Conservation (phyloP, 2,888 invertebrate genomes). For the Leptinotarsa juncta region DNA sequence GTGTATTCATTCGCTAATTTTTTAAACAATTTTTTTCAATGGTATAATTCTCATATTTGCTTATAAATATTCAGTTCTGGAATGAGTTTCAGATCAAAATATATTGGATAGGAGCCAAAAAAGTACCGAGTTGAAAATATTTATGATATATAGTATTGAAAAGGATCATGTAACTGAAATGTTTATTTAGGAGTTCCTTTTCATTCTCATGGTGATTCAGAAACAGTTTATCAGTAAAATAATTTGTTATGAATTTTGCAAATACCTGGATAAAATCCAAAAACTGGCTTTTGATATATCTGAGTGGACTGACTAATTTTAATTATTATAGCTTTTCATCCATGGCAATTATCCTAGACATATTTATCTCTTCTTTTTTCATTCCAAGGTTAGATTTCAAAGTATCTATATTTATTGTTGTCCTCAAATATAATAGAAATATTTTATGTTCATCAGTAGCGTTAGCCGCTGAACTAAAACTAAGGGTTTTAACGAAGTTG, state of each 20-base stretch:
- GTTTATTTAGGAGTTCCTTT: not conserved
- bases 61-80: too few species aligned
- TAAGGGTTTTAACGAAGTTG: constrained; percentile 31
- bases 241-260: not conserved
- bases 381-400: too few species aligned
- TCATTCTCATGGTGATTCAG: not conserved
- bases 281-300: not conserved
- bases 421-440: too few species aligned
- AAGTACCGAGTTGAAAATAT: not conserved
- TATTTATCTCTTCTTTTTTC: too few species aligned
- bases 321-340: not conserved
- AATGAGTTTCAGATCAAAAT: not conserved
- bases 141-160: not conserved
- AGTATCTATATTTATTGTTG: too few species aligned
- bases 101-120: not conserved
- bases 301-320: not conserved
- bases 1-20: too few species aligned
- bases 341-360: too few species aligned
- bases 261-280: not conserved
- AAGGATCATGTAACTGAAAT: not conserved
- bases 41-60: too few species aligned
- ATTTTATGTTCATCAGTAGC: too few species aligned
- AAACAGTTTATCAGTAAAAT: not conserved
- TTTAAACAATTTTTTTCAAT: too few species aligned
- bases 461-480: constrained; percentile 21